phyloP scores from a whole-genome alignment of 2,113 vertebrate species.

The Menura novaehollandiae region DNA sequence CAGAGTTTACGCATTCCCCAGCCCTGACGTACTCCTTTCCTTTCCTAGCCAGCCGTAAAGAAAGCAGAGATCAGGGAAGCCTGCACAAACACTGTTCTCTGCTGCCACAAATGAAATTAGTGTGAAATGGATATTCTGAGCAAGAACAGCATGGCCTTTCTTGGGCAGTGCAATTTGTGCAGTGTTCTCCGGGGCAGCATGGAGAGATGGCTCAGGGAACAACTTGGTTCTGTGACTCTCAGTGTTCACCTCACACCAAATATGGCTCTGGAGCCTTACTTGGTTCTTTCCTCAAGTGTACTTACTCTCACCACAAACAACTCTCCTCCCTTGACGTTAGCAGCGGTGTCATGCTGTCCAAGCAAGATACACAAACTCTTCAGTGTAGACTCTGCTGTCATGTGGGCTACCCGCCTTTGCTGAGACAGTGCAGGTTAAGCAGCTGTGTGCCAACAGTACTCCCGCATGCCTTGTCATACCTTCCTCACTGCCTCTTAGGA shows the following conservation, averaged over 20 bases:
- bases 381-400: not conserved
- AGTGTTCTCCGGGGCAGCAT: not conserved
- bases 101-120: not conserved
- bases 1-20: not conserved
- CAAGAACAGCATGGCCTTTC: not conserved
- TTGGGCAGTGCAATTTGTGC: not conserved
- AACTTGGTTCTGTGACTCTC: not conserved
- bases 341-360: not conserved
- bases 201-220: not conserved
- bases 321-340: not conserved
- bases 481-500: not conserved
- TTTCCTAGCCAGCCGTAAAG: not conserved
- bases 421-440: not conserved
- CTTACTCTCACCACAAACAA: accelerated
- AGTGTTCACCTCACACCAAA: not conserved
- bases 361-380: not conserved
- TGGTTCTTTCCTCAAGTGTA: not conserved
- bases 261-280: not conserved
- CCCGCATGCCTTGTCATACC: not conserved
- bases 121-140: not conserved
- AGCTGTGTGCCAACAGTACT: not conserved
- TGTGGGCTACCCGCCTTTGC: not conserved
- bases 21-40: not conserved
- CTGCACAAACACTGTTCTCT: not conserved
- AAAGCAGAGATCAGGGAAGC: not conserved